Conservation (phyloP, 1,140 invertebrate species). For the Plutomurus gul region DNA sequence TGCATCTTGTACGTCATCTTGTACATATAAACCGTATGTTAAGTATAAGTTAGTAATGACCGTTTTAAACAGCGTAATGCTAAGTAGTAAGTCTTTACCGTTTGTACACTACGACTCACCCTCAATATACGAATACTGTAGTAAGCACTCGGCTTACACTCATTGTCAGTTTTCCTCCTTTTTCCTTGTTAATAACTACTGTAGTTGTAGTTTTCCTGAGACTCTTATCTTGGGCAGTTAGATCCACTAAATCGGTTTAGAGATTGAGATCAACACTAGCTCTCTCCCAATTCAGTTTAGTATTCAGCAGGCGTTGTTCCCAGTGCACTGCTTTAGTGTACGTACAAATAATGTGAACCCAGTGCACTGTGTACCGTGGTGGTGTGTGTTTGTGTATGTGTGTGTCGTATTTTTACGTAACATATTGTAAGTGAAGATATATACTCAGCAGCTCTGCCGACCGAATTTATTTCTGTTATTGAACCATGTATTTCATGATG, state of each 20-base stretch:
- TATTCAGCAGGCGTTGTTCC: neutral
- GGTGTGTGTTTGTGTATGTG: neutral
- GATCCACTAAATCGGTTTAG: neutral
- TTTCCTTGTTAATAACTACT: neutral
- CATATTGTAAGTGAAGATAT: neutral
- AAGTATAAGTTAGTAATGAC: no score
- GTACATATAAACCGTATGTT: no score
- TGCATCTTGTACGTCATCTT: no score
- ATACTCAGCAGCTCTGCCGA: neutral
- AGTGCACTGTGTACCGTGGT: neutral
- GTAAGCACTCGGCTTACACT: neutral
- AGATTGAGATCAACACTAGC: neutral
- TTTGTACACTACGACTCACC: no score
- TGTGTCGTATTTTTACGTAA: neutral
- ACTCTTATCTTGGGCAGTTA: neutral
- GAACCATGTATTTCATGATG: slow-evolving; percentile 4
- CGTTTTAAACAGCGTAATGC: no score
- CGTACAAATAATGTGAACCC: neutral
- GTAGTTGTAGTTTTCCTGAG: neutral
- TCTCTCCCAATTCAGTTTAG: neutral
- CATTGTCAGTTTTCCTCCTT: neutral
- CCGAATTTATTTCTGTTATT: slow-evolving; percentile 14
- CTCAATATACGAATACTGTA: no score
- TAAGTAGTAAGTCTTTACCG: no score
- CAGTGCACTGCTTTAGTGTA: neutral